These are phyloP conservation scores for Alauda arvensis DNA, from an alignment of 2,797 vertebrate genomes.

Conservation along the genomic window DNA sequence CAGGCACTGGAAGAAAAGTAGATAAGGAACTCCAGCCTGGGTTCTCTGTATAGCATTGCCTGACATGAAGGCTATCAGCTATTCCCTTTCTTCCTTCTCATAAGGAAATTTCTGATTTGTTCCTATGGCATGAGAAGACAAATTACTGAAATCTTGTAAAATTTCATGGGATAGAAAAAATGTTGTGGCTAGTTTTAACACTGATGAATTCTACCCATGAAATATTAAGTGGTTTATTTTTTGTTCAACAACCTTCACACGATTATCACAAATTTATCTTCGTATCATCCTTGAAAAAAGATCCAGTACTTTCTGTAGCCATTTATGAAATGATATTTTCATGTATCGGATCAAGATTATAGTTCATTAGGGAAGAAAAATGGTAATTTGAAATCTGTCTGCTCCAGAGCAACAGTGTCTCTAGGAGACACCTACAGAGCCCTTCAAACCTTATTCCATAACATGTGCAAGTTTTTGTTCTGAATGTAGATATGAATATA, in stretches of 20 bases:
- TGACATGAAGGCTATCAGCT: neutral
- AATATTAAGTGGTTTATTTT: neutral
- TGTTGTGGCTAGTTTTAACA: neutral
- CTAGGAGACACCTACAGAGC: slow-evolving; percentile 1
- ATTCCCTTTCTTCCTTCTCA: neutral
- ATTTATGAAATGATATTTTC: neutral
- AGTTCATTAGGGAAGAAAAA: slow-evolving; percentile 16
- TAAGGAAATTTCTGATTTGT: neutral
- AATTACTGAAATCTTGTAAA: neutral
- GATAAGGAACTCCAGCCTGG: neutral
- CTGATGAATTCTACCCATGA: neutral
- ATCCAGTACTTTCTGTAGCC: neutral
- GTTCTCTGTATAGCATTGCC: neutral
- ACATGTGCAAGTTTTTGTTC: neutral
- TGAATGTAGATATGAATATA: neutral
- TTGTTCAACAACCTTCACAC: neutral
- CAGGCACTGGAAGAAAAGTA: neutral
- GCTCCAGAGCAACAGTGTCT: neutral
- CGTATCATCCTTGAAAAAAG: neutral
- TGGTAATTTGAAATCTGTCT: slow-evolving; percentile 9
- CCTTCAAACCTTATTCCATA: slow-evolving; percentile 12
- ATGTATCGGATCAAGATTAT: slow-evolving; percentile 3
- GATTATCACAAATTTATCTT: neutral
- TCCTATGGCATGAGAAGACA: neutral
- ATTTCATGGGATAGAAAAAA: neutral